These are phyloP conservation scores for Heloderma charlesbogerti DNA, from an alignment of 2,113 vertebrate species.

Conservation along the genomic window DNA sequence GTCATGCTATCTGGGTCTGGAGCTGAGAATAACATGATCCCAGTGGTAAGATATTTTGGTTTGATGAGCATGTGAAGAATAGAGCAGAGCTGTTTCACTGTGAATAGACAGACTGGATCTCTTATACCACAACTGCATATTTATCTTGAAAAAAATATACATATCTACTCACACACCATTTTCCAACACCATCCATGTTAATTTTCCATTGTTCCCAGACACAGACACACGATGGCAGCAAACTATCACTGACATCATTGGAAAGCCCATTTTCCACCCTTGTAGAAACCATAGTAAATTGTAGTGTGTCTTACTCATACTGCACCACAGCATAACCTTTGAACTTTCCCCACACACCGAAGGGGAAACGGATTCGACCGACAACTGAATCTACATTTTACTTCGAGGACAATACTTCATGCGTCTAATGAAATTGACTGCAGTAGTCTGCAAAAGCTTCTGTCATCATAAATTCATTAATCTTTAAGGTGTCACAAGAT, in stretches of 20 bases:
- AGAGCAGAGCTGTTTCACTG: background rate
- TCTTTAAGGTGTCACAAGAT: background rate
- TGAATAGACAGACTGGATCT: background rate
- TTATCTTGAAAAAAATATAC: background rate
- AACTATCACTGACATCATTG: background rate
- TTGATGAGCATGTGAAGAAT: background rate
- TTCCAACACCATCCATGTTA: fast-evolving
- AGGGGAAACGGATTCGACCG: background rate
- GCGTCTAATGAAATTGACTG: background rate
- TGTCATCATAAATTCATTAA: background rate
- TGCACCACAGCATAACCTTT: background rate
- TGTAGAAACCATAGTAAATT: background rate
- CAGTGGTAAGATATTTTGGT: background rate
- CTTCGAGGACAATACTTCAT: background rate
- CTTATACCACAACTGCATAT: background rate
- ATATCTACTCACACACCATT: background rate
- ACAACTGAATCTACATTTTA: background rate
- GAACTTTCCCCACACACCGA: background rate
- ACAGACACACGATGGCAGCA: background rate
- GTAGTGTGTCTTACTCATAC: background rate
- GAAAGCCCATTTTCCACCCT: background rate
- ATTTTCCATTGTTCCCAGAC: fast-evolving
- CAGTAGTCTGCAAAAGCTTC: background rate
- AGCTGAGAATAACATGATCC: background rate
- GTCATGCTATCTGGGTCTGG: background rate